phyloP scores from a whole-genome alignment of 1,140 invertebrate genomes.

The Cydia fagiglandana region DNA sequence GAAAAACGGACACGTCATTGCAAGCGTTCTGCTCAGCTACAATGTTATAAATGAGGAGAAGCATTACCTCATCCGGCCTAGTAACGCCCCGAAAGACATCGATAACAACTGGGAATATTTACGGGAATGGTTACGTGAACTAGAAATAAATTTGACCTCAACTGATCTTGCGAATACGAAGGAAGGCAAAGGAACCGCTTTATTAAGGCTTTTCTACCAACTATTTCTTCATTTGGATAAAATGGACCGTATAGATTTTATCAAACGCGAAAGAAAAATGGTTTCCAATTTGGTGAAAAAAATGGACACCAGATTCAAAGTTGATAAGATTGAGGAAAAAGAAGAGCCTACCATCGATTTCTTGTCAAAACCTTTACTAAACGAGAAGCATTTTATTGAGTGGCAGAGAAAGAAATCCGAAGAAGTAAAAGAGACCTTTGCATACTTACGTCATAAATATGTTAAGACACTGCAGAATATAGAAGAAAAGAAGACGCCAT shows the following conservation, averaged over 20 bases:
- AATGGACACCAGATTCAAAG: constrained; percentile 64
- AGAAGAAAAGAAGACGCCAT: constrained; percentile 50
- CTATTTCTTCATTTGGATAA: constrained; percentile 81
- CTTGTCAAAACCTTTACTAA: constrained; percentile 68
- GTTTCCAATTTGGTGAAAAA: constrained; percentile 64
- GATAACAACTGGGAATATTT: constrained; percentile 78
- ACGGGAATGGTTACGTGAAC: constrained; percentile 72
- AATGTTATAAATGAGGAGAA: constrained; percentile 68
- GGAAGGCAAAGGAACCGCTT: constrained; percentile 72
- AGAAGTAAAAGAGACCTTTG: constrained; percentile 64
- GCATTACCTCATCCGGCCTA: constrained; percentile 59
- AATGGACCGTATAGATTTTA: constrained; percentile 78
- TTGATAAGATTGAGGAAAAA: constrained; percentile 54
- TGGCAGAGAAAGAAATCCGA: constrained; percentile 79
- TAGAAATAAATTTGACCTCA: constrained; percentile 76
- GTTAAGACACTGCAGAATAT: constrained; percentile 58
- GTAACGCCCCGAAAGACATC: constrained; percentile 67
- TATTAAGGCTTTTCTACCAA: constrained; percentile 81
- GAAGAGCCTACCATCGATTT: constrained; percentile 57
- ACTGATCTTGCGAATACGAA: constrained; percentile 75
- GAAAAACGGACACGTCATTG: constrained; percentile 67
- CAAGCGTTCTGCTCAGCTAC: constrained; percentile 62
- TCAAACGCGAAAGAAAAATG: constrained; percentile 75
- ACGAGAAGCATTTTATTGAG: constrained; percentile 74
- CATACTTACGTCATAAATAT: constrained; percentile 64